A percentile compares a stretch with the other conserved stretches of the same genome.
Conservation (phyloP, 1,140 invertebrate species). For the Bathynomus jamesi region DNA sequence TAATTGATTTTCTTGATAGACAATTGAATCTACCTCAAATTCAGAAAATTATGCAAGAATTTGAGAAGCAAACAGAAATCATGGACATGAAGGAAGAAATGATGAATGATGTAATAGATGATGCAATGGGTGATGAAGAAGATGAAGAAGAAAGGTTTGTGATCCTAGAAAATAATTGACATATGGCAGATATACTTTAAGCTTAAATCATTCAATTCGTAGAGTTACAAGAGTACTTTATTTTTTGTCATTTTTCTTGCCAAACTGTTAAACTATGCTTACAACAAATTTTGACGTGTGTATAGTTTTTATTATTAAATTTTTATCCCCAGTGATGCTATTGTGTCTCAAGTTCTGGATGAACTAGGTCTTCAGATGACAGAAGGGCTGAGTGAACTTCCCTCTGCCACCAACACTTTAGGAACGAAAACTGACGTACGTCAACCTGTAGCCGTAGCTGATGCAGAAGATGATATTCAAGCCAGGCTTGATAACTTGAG, state of each 20-base stretch:
- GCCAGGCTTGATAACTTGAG: conserved; percentile 75
- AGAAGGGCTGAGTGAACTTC: conserved; percentile 77
- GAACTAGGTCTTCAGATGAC: conserved; percentile 91
- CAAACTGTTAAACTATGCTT: no score
- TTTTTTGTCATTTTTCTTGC: no score
- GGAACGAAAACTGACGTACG: conserved; percentile 45
- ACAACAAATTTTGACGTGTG: no score
- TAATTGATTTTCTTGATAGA: conserved; percentile 44
- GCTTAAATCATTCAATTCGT: no score
- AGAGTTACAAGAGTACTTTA: no score
- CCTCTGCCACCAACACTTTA: conserved; percentile 60
- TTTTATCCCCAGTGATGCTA: no score
- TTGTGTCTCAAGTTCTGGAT: conserved; percentile 88
- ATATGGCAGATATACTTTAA: no score
- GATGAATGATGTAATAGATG: conserved; percentile 99
- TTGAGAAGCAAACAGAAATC: conserved; percentile 98
- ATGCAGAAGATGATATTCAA: conserved; percentile 83
- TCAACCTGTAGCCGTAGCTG: conserved; percentile 51
- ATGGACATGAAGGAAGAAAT: conserved; percentile 99
- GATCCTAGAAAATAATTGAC: no score
- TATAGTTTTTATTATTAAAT: no score
- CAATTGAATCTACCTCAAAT: conserved; percentile 98
- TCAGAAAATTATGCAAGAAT: conserved; percentile 97
- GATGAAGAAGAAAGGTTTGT: conserved; percentile 94
- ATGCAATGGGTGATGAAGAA: conserved; percentile 95